Conservation (phyloP, 2,113 vertebrate genomes). For the Nicator chloris region DNA sequence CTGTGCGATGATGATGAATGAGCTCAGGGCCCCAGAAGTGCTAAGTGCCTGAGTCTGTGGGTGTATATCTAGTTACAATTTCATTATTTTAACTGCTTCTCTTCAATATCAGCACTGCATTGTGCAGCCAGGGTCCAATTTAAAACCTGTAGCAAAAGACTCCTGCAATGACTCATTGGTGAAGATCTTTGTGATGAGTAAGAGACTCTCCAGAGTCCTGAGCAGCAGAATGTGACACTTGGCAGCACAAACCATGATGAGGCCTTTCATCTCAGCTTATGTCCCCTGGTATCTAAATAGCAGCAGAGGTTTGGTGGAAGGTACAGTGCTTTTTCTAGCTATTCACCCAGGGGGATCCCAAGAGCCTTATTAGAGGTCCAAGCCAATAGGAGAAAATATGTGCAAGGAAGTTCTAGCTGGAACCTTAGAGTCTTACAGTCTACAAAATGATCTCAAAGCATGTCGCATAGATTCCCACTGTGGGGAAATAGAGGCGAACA, state of each 20-base stretch:
- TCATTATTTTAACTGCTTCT: background rate
- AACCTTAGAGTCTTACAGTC: constrained; percentile 15
- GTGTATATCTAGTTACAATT: background rate
- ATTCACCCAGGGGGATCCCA: background rate
- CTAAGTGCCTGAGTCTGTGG: background rate
- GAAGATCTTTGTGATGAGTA: background rate
- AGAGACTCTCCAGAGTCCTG: background rate
- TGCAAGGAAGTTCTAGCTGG: constrained; percentile 9
- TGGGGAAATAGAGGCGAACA: background rate
- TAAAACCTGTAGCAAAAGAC: background rate
- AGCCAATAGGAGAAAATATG: constrained; percentile 33
- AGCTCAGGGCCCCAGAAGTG: background rate
- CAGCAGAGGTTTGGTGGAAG: background rate
- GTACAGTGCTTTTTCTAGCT: constrained; percentile 24
- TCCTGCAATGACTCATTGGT: background rate
- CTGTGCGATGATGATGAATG: background rate
- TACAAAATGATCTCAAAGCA: background rate
- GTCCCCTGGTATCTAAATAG: background rate
- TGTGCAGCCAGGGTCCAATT: background rate
- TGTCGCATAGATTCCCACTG: background rate
- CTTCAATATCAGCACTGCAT: background rate
- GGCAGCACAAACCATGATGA: background rate
- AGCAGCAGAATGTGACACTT: background rate
- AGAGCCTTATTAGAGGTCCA: background rate
- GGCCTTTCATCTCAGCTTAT: constrained; percentile 25